Evolutionary conservation across 2,797 vertebrate species (phyloP), one percentile per base, ranked within the genome.

Genomic region (Crocodylus rhombifer): DNA sequence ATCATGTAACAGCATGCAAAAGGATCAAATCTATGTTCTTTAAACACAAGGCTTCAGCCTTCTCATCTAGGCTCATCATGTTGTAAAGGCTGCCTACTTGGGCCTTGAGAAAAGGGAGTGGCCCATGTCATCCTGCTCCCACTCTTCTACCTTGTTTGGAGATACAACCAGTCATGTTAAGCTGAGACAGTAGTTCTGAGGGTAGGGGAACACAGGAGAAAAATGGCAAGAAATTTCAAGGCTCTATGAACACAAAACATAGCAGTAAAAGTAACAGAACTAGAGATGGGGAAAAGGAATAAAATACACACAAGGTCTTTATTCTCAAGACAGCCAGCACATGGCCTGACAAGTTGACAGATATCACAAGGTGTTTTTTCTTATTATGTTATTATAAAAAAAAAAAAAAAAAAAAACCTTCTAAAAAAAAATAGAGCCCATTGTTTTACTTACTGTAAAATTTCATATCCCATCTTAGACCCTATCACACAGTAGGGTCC

Each of bases 261-360:
- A 18, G 63, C n/a, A 42, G 21, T 80, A 2, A 42, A 61, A 91
- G 89, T 4, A 2, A 61, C 8, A 33, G 21, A 1, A 7, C 61
- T 14, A 51, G 42, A 51, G 42, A 10, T 51, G 42, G 42, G 9
- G 42, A 51, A 51, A 51, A 51, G 42, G 10, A 51, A 51, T 51
- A 51, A 86, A 56, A 3, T 0, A n/a, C 36, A 6, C 1, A 0
- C 26, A 14, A 55, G 11, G 7, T 3, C 1, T 64, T 69, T 80
- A 61, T 57, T 55, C 82, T 67, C 86, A 86, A 79, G 69, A 36
- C 23, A 73, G 23, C 23, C 25, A 51, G 36, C 26, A 73, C 25
- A 42, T 64, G 15, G 6, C 57, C 79, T 42, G 57, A 16, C 4
- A 63, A 30, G 3, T 77, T 30, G 26, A 77, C 58, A 65, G 69